phyloP scores from a whole-genome alignment of 2,113 vertebrate genomes.

The Grantiella picta region DNA sequence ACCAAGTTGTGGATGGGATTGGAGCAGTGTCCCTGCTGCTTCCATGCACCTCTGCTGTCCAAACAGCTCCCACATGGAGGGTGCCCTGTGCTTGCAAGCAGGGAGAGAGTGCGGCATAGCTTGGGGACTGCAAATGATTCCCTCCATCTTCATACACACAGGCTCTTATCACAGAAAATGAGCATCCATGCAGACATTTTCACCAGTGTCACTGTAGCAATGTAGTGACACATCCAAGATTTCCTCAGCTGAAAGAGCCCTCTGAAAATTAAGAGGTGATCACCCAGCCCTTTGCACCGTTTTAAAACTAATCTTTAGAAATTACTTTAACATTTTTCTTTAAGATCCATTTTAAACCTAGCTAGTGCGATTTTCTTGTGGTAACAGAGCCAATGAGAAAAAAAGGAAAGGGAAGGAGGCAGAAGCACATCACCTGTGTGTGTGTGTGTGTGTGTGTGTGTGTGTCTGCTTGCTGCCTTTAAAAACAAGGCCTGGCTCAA shows the following conservation, averaged over 20 bases:
- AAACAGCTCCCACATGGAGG: neutral
- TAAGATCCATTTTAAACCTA: neutral
- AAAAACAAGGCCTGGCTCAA: neutral
- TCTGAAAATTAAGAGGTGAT: neutral
- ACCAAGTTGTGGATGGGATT: neutral
- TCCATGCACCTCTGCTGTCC: neutral
- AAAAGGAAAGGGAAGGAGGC: neutral
- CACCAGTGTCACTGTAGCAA: neutral
- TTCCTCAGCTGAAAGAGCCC: neutral
- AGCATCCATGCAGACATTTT: neutral
- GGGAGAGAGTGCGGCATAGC: neutral
- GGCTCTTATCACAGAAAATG: neutral
- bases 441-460: neutral
- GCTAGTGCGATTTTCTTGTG: neutral
- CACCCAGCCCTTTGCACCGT: neutral
- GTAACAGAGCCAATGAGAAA: neutral
- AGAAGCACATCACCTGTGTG: neutral
- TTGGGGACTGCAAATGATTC: neutral
- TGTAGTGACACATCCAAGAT: neutral
- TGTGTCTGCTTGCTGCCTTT: neutral
- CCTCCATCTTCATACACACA: neutral
- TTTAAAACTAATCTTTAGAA: neutral
- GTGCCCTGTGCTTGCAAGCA: accelerated
- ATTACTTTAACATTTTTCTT: neutral
- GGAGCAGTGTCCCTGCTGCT: neutral